Conservation (phyloP, 1,140 invertebrate species). For the Drosophila yakuba region DNA sequence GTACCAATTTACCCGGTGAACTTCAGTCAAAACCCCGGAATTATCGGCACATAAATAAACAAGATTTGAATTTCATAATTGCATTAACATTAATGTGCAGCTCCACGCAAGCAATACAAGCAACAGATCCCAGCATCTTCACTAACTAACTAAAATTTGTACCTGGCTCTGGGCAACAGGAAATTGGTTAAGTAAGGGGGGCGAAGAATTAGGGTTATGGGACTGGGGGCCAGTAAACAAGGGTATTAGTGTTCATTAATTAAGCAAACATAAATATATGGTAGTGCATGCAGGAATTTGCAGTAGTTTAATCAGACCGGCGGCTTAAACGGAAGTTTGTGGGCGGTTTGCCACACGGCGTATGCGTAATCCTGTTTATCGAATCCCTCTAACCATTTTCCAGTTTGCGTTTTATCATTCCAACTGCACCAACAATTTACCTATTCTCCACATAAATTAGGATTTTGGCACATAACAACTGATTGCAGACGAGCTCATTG, state of each 20-base stretch:
- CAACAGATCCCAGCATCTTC: conserved; percentile 21
- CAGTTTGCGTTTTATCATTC: conserved; percentile 25
- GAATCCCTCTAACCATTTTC: conserved; percentile 39
- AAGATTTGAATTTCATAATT: conserved; percentile 60
- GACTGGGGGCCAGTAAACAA: conserved; percentile 41
- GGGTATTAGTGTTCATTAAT: conserved; percentile 70
- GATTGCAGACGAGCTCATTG: neutral
- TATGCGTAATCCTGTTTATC: conserved; percentile 68
- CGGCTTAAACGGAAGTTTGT: conserved; percentile 3
- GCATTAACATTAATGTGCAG: conserved; percentile 60
- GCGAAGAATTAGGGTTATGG: no score
- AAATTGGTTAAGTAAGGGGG: conserved; percentile 27
- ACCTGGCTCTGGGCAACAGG: conserved; percentile 22
- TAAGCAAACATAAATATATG: conserved; percentile 50
- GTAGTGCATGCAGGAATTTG: conserved; percentile 38
- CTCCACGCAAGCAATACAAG: conserved; percentile 24
- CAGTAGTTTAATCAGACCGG: conserved; percentile 31
- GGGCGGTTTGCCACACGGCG: conserved; percentile 18
- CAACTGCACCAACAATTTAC: conserved; percentile 53
- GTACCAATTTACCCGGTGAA: neutral
- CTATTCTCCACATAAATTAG: conserved; percentile 60
- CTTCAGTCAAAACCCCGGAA: conserved; percentile 33
- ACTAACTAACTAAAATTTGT: conserved; percentile 28
- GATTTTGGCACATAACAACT: conserved; percentile 29
- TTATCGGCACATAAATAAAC: conserved; percentile 39